Evolutionary conservation across 2,888 invertebrate genomes (phyloP).

Genomic region (Drosophila leonis): DNA sequence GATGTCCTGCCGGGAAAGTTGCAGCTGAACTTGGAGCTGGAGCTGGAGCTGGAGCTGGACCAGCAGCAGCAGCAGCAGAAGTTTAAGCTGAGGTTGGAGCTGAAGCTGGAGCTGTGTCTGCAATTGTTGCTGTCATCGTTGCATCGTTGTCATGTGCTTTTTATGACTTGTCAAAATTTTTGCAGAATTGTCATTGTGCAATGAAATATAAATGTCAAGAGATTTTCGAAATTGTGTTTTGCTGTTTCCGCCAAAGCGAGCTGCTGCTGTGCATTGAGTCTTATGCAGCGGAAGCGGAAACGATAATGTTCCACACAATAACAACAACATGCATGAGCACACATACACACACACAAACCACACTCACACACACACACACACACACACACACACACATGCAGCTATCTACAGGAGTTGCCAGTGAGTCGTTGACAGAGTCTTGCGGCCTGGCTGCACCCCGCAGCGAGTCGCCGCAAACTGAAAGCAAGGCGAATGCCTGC

Average conservation of each 20-base stretch:
- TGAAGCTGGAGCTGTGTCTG: slow-evolving; percentile 14
- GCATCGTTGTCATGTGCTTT: slow-evolving; percentile 59
- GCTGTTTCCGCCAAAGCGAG: slow-evolving; percentile 43
- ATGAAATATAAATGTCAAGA: slow-evolving; percentile 82
- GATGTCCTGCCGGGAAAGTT: slow-evolving; percentile 19
- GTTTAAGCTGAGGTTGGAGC: background rate
- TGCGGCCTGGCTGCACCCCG: slow-evolving; percentile 20
- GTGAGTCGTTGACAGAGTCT: slow-evolving; percentile 9
- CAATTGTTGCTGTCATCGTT: slow-evolving; percentile 39
- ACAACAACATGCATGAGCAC: slow-evolving; percentile 5
- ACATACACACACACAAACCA: slow-evolving; percentile 12
- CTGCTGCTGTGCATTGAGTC: slow-evolving; percentile 45
- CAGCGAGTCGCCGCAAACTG: slow-evolving; percentile 15
- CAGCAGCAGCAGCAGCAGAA: background rate
- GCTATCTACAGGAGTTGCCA: background rate
- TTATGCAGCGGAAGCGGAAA: slow-evolving; percentile 71
- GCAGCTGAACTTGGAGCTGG: slow-evolving; percentile 8
- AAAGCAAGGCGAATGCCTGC: slow-evolving; percentile 15
- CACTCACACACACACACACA: background rate
- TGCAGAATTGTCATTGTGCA: slow-evolving; percentile 69
- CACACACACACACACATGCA: background rate
- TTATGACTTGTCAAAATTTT: slow-evolving; percentile 77
- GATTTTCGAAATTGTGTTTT: slow-evolving; percentile 71
- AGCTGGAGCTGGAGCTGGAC: slow-evolving; percentile 2
- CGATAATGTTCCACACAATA: slow-evolving; percentile 53